Percentiles rank a stretch among this genome's conserved stretches.
phyloP scores from a whole-genome alignment of 2,113 vertebrate genomes.

The Mesoclemmys tuberculata region DNA sequence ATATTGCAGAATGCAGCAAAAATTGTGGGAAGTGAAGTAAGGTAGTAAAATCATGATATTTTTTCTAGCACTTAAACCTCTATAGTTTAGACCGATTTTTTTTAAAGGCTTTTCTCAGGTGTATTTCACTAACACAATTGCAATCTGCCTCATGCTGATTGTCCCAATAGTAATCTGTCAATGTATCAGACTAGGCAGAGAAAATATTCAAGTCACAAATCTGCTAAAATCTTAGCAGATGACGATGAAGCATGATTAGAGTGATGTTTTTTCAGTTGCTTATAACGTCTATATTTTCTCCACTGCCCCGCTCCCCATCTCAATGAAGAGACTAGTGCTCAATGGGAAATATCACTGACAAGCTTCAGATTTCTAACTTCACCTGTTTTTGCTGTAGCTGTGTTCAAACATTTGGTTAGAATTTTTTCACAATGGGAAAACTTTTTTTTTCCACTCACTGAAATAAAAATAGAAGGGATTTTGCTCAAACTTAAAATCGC shows the following conservation, averaged over 20 bases:
- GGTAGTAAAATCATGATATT: not conserved
- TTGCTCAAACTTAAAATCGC: not conserved
- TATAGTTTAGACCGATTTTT: not conserved
- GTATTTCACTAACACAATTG: not conserved
- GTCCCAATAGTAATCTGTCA: not conserved
- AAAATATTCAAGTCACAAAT: not conserved
- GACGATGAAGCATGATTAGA: not conserved
- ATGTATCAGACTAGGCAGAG: not conserved
- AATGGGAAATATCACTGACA: not conserved
- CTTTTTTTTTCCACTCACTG: not conserved
- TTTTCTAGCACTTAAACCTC: not conserved
- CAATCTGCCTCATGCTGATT: not conserved
- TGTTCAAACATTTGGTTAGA: not conserved
- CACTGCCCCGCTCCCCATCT: not conserved
- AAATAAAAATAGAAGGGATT: not conserved
- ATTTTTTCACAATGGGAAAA: not conserved
- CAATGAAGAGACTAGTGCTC: not conserved
- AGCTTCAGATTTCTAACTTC: not conserved
- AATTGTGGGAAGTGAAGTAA: not conserved
- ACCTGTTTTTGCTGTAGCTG: not conserved
- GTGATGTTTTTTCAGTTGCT: not conserved
- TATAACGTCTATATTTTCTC: not conserved
- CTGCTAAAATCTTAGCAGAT: not conserved
- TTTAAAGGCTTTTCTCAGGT: not conserved
- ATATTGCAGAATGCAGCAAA: not conserved